Conservation (phyloP, 2,113 vertebrate genomes). For the Colinus virginianus region DNA sequence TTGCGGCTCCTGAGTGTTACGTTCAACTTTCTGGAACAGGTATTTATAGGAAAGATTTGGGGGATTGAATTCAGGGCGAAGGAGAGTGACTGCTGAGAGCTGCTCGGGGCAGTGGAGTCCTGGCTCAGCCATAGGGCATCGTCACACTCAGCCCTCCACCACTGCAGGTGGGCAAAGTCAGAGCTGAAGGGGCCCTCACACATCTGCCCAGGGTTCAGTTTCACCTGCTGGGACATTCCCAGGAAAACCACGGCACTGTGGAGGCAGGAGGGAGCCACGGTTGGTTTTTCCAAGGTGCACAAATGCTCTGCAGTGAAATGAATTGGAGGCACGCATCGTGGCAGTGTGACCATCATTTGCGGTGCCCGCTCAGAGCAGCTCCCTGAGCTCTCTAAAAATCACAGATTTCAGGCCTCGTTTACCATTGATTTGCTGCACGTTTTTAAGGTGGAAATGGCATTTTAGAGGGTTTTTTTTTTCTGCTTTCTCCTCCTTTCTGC, state of each 20-base stretch:
- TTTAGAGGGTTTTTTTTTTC: background rate
- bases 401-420: background rate
- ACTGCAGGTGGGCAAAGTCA: background rate
- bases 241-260: background rate
- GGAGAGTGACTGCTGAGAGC: background rate
- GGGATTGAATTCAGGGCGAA: background rate
- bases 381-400: background rate
- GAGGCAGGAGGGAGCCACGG: background rate
- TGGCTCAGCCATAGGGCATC: accelerated
- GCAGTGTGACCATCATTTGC: background rate
- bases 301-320: background rate
- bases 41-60: background rate
- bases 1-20: accelerated
- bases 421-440: constrained; percentile 1
- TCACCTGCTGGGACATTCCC: accelerated
- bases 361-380: background rate
- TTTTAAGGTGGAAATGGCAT: background rate
- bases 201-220: background rate
- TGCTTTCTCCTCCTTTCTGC: background rate
- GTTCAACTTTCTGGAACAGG: background rate
- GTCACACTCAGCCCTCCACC: background rate
- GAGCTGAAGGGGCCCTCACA: background rate
- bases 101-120: background rate
- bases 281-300: background rate
- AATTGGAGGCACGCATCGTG: background rate